Evolutionary conservation across 2,797 vertebrate genomes (phyloP).

Genomic region (Distichodus sexfasciatus): DNA sequence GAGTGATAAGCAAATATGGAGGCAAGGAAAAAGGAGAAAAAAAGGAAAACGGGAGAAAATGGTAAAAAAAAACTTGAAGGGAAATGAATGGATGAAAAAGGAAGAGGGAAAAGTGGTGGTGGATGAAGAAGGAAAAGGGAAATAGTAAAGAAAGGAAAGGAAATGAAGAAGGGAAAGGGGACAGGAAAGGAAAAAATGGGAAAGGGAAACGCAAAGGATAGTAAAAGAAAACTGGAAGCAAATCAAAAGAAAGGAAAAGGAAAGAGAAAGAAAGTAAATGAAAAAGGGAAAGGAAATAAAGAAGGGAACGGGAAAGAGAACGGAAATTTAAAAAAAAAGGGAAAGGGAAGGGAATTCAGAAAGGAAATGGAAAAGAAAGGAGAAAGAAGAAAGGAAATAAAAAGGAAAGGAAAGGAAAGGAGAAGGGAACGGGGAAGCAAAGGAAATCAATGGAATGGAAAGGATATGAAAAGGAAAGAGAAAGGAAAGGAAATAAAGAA

Average conservation of each 20-base stretch:
- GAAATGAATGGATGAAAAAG: too few species aligned
- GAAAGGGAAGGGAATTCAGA: too few species aligned
- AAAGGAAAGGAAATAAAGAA: constrained; percentile 28
- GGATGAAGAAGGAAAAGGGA: constrained; percentile 38
- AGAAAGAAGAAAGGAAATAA: background rate
- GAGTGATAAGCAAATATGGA: background rate
- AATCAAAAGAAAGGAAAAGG: background rate
- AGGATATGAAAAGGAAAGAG: constrained; percentile 53
- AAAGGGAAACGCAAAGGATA: background rate
- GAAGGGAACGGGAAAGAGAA: background rate
- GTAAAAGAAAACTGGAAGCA: background rate
- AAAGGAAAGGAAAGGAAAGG: background rate
- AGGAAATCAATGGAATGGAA: too few species aligned
- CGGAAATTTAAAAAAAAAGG: too few species aligned
- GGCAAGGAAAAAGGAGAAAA: constrained; percentile 22
- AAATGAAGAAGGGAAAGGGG: background rate
- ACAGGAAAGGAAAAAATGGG: background rate
- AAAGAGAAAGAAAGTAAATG: background rate
- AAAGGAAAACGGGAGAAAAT: constrained; percentile 48
- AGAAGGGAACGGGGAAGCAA: constrained; percentile 22
- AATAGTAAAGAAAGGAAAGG: background rate
- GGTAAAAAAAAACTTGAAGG: too few species aligned
- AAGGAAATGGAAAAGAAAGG: constrained; percentile 54
- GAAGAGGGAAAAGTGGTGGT: constrained; percentile 54
- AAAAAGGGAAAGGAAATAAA: background rate